Base-by-base conservation (phyloP, 2,797 vertebrate genomes). In the Toxotes lorentzi region DNA sequence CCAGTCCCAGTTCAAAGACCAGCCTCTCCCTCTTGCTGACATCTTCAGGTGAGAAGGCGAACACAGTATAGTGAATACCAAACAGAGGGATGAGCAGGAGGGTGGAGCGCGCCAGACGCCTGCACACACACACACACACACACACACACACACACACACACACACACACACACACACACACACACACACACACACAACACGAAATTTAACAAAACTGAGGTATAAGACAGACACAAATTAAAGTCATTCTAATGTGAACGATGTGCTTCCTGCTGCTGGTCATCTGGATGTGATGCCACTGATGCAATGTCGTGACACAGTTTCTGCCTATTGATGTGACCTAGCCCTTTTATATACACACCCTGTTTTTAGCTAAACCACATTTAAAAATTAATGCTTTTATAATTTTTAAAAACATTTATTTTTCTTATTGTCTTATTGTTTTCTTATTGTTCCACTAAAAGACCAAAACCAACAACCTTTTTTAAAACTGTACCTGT, bases 21-120 rank as follows among this genome's bases (percentile, higher is more conserved):
- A 99, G 96, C 50, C 98, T 95, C 92, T 99, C 98, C 81, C 96
- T 86, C 93, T 98, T 97, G 91, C 98, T 99, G 92, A 99, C 97
- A 0, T 98, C 97, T 92, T 99, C 98, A 0, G 98, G 98, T 32
- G 97, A 99, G 93, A 99, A 99, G 89, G 98, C 97, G 50, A 99
- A 99, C 54, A 99, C 97, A 0, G 98, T 99, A 95, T 99, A 99
- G 94, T 99, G 98, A 89, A 99, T 99, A 78, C 98, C 98, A 38
- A 99, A 99, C 61, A 99, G 91, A 0, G 98, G 98, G 89, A 99
- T 99, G 88, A 99, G 96, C 85, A 99, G 96, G 76, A 99, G 95
- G 0, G 98, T 99, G 82, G 98, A 99, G 30, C 98, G 97, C 12
- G 98, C 98, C 92, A 99, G 94, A 69, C 98, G 97, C 93, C 98